Percentiles rank a stretch among this genome's conserved stretches.
These are phyloP conservation scores for Garra rufa DNA, from an alignment of 2,113 vertebrate species.

Conservation along the genomic window DNA sequence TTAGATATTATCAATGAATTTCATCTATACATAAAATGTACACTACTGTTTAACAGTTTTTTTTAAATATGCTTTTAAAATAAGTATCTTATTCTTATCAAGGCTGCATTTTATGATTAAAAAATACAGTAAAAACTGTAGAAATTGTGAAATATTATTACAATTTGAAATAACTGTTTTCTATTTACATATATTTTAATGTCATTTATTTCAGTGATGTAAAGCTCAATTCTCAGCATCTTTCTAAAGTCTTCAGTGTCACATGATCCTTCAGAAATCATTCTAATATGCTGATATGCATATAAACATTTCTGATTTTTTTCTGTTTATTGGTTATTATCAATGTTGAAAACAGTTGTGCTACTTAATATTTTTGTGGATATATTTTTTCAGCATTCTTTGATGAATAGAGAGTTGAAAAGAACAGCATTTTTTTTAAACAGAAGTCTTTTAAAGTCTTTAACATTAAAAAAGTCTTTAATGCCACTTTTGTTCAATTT, in stretches of 20 bases:
- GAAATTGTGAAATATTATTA: background rate
- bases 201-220: background rate
- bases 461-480: background rate
- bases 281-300: background rate
- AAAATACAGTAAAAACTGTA: background rate
- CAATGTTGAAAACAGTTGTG: background rate
- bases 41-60: background rate
- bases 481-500: background rate
- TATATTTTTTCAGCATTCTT: background rate
- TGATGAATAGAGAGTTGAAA: background rate
- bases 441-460: background rate
- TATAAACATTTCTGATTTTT: background rate
- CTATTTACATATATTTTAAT: background rate
- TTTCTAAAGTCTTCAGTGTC: background rate
- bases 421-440: background rate
- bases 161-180: background rate
- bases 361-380: background rate
- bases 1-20: background rate
- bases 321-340: no score
- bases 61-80: background rate
- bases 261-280: background rate
- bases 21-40: background rate
- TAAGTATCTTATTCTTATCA: background rate
- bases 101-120: background rate
- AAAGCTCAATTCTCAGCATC: background rate